Conservation (phyloP, 2,888 invertebrate genomes). For the Zygaena filipendulae region DNA sequence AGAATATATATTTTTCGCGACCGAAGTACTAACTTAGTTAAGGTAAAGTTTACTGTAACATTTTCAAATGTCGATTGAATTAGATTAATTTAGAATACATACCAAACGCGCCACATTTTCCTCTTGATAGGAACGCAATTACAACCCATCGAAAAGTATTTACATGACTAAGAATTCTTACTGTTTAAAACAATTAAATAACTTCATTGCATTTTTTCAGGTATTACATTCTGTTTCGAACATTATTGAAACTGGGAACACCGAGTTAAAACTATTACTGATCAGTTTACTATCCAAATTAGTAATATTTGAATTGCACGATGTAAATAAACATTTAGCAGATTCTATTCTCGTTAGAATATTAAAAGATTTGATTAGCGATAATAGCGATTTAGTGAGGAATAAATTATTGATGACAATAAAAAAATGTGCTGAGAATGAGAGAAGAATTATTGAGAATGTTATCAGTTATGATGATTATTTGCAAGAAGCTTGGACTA, state of each 20-base stretch:
- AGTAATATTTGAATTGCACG: constrained; percentile 19
- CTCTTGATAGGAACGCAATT: no score
- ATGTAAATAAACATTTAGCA: constrained; percentile 21
- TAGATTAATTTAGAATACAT: no score
- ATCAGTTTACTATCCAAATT: constrained; percentile 33
- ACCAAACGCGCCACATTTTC: no score
- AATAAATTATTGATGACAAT: constrained; percentile 22
- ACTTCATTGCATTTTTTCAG: no score
- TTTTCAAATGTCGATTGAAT: no score
- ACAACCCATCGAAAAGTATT: no score
- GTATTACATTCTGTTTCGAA: constrained; percentile 32
- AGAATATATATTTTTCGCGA: constrained; percentile 21
- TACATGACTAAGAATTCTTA: no score
- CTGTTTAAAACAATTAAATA: no score
- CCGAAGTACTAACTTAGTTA: constrained; percentile 22
- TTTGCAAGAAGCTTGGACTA: constrained; percentile 22
- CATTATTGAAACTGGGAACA: constrained; percentile 27
- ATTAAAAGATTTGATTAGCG: constrained; percentile 24
- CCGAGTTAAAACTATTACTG: constrained; percentile 30
- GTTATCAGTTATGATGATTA: constrained; percentile 20
- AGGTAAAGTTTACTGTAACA: no score
- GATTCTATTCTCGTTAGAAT: constrained; percentile 21
- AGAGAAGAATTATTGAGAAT: constrained; percentile 21
- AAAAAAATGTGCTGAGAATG: constrained; percentile 15
- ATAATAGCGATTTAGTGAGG: constrained; percentile 21